phyloP scores from a whole-genome alignment of 2,113 vertebrate genomes.

The Pollachius pollachius region DNA sequence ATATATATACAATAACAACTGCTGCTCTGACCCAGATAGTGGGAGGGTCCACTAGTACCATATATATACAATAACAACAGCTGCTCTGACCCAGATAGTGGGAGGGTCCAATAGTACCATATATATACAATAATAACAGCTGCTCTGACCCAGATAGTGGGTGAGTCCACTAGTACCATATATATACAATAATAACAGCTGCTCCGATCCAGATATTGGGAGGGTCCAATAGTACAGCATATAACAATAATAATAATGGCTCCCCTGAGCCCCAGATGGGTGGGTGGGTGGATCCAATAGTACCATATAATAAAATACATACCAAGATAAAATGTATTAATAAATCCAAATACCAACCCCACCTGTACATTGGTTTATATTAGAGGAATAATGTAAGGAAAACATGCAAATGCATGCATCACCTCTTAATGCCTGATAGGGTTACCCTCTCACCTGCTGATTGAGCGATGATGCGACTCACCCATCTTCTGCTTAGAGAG shows the following conservation, averaged over 20 bases:
- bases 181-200: constrained; percentile 62
- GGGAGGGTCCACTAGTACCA: constrained; percentile 27
- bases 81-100: constrained; percentile 80
- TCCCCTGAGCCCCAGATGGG: constrained; percentile 85
- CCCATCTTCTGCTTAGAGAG: too few species aligned
- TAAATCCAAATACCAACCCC: too few species aligned
- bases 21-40: neutral
- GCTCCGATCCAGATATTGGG: constrained; percentile 81
- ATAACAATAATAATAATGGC: constrained; percentile 54
- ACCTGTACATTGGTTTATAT: too few species aligned
- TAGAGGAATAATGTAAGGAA: too few species aligned
- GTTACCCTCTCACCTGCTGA: too few species aligned
- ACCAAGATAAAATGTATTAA: neutral
- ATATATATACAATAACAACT: too few species aligned
- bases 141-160: neutral
- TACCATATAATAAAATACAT: neutral
- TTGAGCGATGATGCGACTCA: too few species aligned
- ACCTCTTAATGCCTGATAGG: too few species aligned
- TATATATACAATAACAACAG: constrained; percentile 61
- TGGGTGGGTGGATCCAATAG: constrained; percentile 55
- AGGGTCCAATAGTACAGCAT: constrained; percentile 26
- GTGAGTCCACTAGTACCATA: constrained; percentile 19
- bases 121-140: too few species aligned
- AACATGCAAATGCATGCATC: too few species aligned
- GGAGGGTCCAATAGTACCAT: constrained; percentile 43